Base-by-base conservation (phyloP, 53 echinoderm and acorn worm species). In the Luidia sarsii region DNA sequence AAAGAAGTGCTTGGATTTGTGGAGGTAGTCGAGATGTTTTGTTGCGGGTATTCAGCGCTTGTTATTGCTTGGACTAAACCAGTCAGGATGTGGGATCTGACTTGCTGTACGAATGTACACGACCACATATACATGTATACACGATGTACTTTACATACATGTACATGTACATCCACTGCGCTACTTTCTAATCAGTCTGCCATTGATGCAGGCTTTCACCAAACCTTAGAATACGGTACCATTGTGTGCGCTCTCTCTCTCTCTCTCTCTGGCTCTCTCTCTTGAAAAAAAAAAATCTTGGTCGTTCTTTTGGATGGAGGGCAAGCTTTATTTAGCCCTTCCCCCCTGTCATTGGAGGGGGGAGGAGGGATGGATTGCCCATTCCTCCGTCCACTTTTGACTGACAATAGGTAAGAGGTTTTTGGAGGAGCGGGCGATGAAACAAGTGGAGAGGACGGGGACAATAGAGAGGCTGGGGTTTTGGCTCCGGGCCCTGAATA, bases 111-210 rank as follows among this genome's bases (percentile, higher is more conserved):
- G n/a, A n/a, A n/a, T n/a, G n/a, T n/a, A n/a, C n/a, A n/a, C n/a
- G n/a, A n/a, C n/a, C n/a, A n/a, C n/a, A n/a, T n/a, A n/a, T n/a
- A n/a, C n/a, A n/a, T n/a, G n/a, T n/a, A n/a, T n/a, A n/a, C n/a
- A n/a, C n/a, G n/a, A n/a, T n/a, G n/a, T n/a, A n/a, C n/a, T n/a
- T n/a, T n/a, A n/a, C n/a, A n/a, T n/a, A n/a, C n/a, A n/a, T n/a
- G n/a, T n/a, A n/a, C n/a, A n/a, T n/a, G n/a, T n/a, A n/a, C n/a
- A n/a, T n/a, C n/a, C n/a, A n/a, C n/a, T n/a, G 48, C 28, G 6
- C 48, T 49, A 69, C 48, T 51, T 52, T 34, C 52, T 51, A 71
- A 71, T 71, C 71, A 71, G 71, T 71, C 71, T 52, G 37, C 33
- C 71, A 35, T 71, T 32, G 29, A 49, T 29, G 49, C 20, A 7